Evolutionary conservation across 2,797 vertebrate genomes (phyloP).

Genomic region (Spinus pinus): DNA sequence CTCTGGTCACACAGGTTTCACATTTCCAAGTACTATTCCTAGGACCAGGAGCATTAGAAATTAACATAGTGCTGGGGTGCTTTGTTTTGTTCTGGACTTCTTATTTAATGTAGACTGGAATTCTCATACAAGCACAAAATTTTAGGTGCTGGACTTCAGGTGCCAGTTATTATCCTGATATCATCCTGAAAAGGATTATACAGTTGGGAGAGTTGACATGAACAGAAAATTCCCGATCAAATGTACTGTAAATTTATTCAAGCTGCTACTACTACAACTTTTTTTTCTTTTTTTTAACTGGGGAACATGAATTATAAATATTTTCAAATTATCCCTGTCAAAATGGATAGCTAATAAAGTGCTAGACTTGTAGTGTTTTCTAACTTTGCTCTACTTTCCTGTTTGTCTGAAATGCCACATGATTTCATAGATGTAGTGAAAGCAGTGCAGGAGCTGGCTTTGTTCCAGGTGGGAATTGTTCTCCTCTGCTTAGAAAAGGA

Average conservation of each 20-base stretch:
- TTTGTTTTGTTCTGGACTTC: background rate
- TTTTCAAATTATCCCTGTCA: constrained; percentile 2
- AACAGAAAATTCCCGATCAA: background rate
- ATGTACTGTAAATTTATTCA: background rate
- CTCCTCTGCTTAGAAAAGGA: background rate
- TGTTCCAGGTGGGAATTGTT: background rate
- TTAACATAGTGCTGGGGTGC: rapidly evolving
- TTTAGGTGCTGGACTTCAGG: background rate
- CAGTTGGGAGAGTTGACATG: background rate
- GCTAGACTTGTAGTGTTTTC: background rate
- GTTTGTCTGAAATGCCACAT: background rate
- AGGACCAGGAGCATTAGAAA: background rate
- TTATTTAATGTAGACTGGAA: background rate
- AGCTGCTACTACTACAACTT: background rate
- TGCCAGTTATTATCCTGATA: background rate
- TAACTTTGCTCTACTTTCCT: background rate
- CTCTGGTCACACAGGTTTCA: background rate
- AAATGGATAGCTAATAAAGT: background rate
- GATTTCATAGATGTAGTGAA: background rate
- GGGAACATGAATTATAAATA: background rate
- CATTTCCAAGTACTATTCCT: background rate
- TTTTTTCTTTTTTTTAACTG: background rate
- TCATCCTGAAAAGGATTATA: background rate
- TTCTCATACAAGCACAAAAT: background rate
- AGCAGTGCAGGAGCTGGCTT: background rate